A percentile compares a stretch with the other conserved stretches of the same genome.
Conservation (phyloP, 2,113 vertebrate species). For the Erythrocebus patas region DNA sequence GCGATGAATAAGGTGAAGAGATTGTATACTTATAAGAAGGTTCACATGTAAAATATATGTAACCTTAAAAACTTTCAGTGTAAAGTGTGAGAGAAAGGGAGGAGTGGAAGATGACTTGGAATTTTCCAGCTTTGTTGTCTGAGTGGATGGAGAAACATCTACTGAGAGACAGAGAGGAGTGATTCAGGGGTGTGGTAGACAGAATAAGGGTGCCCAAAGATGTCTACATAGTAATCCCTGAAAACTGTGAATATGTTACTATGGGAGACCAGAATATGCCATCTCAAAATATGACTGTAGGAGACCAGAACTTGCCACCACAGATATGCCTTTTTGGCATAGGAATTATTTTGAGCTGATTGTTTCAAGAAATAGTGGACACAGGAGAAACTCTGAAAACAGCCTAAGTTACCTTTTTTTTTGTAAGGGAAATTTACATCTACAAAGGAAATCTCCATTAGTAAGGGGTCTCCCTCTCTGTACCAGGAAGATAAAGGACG, state of each 20-base stretch:
- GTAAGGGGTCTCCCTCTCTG: not conserved
- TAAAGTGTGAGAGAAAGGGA: not conserved
- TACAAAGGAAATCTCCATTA: not conserved
- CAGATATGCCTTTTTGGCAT: not conserved
- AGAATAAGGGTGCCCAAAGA: not conserved
- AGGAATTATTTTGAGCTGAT: not conserved
- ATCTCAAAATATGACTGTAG: not conserved
- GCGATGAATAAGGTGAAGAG: not conserved
- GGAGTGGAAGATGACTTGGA: not conserved
- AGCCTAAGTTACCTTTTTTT: not conserved
- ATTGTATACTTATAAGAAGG: not conserved
- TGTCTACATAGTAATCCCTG: not conserved
- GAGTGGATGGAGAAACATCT: not conserved
- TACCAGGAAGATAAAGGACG: not conserved
- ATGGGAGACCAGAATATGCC: not conserved
- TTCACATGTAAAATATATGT: not conserved
- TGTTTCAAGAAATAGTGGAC: not conserved
- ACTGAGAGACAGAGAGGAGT: not conserved
- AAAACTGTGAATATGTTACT: not conserved
- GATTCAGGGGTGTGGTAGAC: not conserved
- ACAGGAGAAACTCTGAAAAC: not conserved
- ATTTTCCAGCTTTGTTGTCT: not conserved
- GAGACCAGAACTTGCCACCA: not conserved
- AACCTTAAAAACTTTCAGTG: not conserved
- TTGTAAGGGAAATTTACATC: not conserved